Evolutionary conservation across 2,113 vertebrate genomes (phyloP).

Genomic region (Antennarius striatus): DNA sequence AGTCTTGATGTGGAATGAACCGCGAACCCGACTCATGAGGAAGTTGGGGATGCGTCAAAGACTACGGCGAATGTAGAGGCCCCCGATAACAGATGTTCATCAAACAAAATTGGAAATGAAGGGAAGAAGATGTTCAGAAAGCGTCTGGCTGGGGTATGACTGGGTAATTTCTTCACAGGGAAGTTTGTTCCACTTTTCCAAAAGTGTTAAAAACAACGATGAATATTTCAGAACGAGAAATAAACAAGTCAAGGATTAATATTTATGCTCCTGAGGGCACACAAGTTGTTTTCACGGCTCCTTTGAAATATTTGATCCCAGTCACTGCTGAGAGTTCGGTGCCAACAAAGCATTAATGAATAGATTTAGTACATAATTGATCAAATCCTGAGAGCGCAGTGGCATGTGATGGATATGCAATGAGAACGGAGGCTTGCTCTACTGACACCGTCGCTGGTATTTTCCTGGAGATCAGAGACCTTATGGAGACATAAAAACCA

Average conservation of each 20-base stretch:
- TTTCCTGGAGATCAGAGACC: slow-evolving; percentile 51
- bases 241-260: slow-evolving; percentile 79
- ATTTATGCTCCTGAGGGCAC: slow-evolving; percentile 75
- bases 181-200: slow-evolving; percentile 73
- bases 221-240: slow-evolving; percentile 77
- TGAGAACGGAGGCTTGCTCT: slow-evolving; percentile 9
- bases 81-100: slow-evolving; percentile 55
- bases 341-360: slow-evolving; percentile 67
- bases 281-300: slow-evolving; percentile 58
- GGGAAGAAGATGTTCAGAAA: slow-evolving; percentile 50
- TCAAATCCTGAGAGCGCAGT: slow-evolving; percentile 46
- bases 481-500: not conserved
- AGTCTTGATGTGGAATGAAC: slow-evolving; percentile 11
- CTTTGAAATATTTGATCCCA: slow-evolving; percentile 72
- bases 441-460: slow-evolving; percentile 14
- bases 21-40: not conserved
- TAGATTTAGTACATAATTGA: slow-evolving; percentile 68
- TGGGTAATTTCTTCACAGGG: slow-evolving; percentile 45
- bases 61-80: slow-evolving; percentile 24
- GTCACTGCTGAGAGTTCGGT: slow-evolving; percentile 48
- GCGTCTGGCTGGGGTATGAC: slow-evolving; percentile 38
- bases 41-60: slow-evolving; percentile 1
- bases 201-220: slow-evolving; percentile 75
- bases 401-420: slow-evolving; percentile 29
- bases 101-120: slow-evolving; percentile 64